A percentile compares a stretch with the other conserved stretches of the same genome.
Evolutionary conservation across 2,888 invertebrate species (phyloP).

Genomic region (Chouioia cunea): DNA sequence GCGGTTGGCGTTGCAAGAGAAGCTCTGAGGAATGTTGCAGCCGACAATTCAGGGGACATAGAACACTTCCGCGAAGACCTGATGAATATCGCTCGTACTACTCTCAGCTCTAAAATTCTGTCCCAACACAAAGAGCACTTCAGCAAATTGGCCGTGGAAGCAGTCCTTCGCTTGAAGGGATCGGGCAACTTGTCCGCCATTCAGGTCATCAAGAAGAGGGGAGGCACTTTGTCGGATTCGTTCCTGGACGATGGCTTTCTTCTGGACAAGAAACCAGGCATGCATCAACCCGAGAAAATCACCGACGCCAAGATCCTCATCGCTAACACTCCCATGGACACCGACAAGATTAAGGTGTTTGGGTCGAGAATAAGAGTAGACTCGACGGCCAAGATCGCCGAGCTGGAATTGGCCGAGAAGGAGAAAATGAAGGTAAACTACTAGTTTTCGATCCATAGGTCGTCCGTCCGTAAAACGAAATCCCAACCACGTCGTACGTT

Average conservation of each 20-base stretch:
- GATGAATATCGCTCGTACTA: slow-evolving; percentile 96
- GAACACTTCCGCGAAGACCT: slow-evolving; percentile 88
- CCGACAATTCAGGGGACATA: slow-evolving; percentile 85
- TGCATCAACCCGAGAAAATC: slow-evolving; percentile 95
- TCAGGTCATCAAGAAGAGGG: slow-evolving; percentile 97
- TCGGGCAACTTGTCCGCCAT: slow-evolving; percentile 96
- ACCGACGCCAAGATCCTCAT: slow-evolving; percentile 97
- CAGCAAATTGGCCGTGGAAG: slow-evolving; percentile 94
- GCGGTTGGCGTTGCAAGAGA: slow-evolving; percentile 87
- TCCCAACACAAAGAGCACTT: slow-evolving; percentile 98
- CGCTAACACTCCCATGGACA: slow-evolving; percentile 99
- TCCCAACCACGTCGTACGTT: neutral
- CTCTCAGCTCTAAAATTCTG: slow-evolving; percentile 97
- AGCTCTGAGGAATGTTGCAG: slow-evolving; percentile 83
- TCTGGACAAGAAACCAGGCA: slow-evolving; percentile 96
- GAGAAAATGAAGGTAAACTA: slow-evolving; percentile 99
- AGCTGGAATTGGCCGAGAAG: slow-evolving; percentile 96
- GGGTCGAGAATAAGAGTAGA: slow-evolving; percentile 95
- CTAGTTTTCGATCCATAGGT: too few species aligned
- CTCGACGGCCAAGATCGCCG: slow-evolving; percentile 95
- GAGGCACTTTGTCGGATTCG: slow-evolving; percentile 93
- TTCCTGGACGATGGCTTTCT: slow-evolving; percentile 96
- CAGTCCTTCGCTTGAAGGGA: slow-evolving; percentile 93
- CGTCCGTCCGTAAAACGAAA: too few species aligned
- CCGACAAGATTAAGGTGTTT: slow-evolving; percentile 98